Conservation (phyloP, 2,113 vertebrate genomes). For the Notarius lentiginosus region DNA sequence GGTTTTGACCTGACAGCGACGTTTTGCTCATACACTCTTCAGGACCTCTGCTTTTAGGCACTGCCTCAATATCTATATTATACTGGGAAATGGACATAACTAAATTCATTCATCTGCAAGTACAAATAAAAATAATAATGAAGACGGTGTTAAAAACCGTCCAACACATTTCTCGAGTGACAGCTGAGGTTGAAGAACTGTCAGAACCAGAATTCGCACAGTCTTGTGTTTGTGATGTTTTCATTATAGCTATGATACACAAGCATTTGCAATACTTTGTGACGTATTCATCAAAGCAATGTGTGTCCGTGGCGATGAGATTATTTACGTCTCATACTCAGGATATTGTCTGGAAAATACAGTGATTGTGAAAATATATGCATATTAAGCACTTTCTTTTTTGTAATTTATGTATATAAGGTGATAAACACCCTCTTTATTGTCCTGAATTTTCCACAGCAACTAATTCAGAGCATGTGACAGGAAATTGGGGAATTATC, state of each 20-base stretch:
- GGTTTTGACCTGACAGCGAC: no score
- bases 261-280: not conserved
- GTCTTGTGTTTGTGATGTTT: not conserved
- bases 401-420: not conserved
- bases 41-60: no score
- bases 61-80: not conserved
- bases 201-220: not conserved
- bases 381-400: not conserved
- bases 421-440: not conserved
- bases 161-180: not conserved
- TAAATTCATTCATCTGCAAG: not conserved
- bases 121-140: not conserved
- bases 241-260: not conserved
- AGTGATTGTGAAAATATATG: not conserved
- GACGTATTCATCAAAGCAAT: not conserved
- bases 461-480: not conserved
- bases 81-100: not conserved
- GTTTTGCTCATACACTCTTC: no score
- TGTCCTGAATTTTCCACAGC: not conserved
- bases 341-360: not conserved
- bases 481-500: not conserved
- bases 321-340: not conserved
- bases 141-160: not conserved
- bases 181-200: not conserved
- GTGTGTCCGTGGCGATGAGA: not conserved